A percentile compares a stretch with the other conserved stretches of the same genome.
These are phyloP conservation scores for Oxygymnocypris stewartii DNA, from an alignment of 2,113 vertebrate genomes.

Conservation along the genomic window DNA sequence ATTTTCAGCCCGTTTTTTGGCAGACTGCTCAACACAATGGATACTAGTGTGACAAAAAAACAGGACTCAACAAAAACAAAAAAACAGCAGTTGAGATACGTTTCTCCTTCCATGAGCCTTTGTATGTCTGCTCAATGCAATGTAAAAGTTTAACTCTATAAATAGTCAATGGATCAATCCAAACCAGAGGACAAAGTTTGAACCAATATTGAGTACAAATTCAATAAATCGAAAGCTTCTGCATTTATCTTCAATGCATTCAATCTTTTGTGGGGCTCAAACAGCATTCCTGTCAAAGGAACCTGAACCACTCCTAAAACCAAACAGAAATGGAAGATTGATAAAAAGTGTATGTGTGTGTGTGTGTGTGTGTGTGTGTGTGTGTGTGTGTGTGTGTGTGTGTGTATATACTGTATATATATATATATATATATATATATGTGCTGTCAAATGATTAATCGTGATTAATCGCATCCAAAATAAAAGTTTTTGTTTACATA, in stretches of 20 bases:
- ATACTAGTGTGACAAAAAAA: neutral
- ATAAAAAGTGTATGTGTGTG: neutral
- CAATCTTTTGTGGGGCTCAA: neutral
- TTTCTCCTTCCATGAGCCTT: neutral
- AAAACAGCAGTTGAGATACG: neutral
- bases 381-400: no score
- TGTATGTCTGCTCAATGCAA: neutral
- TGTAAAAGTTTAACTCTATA: neutral
- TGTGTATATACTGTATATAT: no score
- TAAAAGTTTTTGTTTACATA: no score
- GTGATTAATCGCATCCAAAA: no score
- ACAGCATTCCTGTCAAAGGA: neutral
- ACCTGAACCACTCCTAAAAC: neutral
- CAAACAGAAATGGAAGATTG: neutral
- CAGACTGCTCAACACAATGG: neutral
- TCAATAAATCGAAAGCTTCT: neutral
- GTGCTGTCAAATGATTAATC: no score
- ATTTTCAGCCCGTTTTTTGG: slow-evolving; percentile 19
- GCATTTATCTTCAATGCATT: neutral
- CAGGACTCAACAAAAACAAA: no score
- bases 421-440: no score
- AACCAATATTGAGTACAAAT: neutral
- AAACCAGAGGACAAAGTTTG: neutral
- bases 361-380: no score
- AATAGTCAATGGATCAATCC: neutral